phyloP scores from a whole-genome alignment of 2,113 vertebrate genomes.

The Perognathus longimembris region DNA sequence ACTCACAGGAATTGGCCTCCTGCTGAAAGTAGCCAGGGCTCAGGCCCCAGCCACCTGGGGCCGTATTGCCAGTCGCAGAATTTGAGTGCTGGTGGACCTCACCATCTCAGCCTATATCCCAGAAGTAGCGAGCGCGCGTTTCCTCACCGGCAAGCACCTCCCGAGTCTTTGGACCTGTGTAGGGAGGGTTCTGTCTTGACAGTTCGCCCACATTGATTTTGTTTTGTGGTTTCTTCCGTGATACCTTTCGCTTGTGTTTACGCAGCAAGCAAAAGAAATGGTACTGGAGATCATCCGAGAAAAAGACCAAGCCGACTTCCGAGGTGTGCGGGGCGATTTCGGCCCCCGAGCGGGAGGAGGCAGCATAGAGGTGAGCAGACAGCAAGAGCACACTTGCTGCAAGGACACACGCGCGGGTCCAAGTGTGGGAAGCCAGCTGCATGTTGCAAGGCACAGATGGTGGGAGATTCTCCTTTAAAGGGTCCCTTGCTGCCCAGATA shows the following conservation, averaged over 20 bases:
- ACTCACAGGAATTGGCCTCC: too few relatives aligned
- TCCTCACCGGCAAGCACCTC: not conserved
- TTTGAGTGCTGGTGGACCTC: too few relatives aligned
- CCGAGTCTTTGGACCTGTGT: not conserved
- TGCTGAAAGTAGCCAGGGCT: not conserved
- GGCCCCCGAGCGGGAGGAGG: conserved; percentile 94
- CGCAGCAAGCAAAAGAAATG: conserved; percentile 98
- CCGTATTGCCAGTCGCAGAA: too few relatives aligned
- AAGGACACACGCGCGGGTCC: not conserved
- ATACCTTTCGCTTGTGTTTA: conserved; percentile 79
- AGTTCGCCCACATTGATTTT: not conserved
- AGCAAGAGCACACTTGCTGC: not conserved
- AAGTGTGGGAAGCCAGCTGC: not conserved
- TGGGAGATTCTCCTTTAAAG: not conserved
- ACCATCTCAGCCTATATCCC: not conserved
- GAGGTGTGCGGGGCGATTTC: conserved; percentile 93
- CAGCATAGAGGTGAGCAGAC: conserved; percentile 92
- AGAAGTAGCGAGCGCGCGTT: fast-evolving
- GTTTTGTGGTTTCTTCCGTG: not conserved
- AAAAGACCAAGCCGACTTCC: conserved; percentile 97
- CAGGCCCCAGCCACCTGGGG: not conserved
- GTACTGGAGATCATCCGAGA: conserved; percentile 98
- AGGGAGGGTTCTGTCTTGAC: not conserved
- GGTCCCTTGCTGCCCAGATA: not conserved
- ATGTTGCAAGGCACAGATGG: fast-evolving